phyloP scores from a whole-genome alignment of 2,888 invertebrate genomes.

The Spilosoma lubricipeda region DNA sequence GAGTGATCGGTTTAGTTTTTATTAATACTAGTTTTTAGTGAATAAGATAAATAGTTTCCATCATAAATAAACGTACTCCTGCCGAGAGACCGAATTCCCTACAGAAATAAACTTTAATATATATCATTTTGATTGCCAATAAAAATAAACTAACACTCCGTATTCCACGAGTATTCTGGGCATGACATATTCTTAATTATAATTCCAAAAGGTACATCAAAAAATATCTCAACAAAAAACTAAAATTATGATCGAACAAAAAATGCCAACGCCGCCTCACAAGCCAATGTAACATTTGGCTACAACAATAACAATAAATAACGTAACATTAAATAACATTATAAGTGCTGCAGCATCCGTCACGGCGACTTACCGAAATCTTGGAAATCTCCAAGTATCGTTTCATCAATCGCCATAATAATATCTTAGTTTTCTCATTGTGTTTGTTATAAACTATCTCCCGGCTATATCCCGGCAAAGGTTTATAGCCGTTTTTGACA shows the following conservation, averaged over 20 bases:
- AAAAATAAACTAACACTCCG: constrained; percentile 14
- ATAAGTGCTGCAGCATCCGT: constrained; percentile 48
- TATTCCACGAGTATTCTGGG: constrained; percentile 13
- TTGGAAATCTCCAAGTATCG: constrained; percentile 38
- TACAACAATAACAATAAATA: constrained; percentile 20
- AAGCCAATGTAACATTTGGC: constrained; percentile 41
- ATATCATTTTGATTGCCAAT: constrained; percentile 22
- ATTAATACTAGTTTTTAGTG: neutral
- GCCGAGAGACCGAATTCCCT: neutral
- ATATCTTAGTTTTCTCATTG: constrained; percentile 71
- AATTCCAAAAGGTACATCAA: constrained; percentile 38
- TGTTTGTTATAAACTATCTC: constrained; percentile 79
- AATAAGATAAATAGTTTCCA: neutral
- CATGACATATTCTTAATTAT: constrained; percentile 41
- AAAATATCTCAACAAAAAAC: constrained; percentile 39
- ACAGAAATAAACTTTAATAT: constrained; percentile 21
- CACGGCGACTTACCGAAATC: constrained; percentile 47
- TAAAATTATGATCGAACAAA: constrained; percentile 42
- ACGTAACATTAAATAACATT: constrained; percentile 47
- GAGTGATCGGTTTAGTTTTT: neutral
- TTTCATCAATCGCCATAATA: constrained; percentile 66
- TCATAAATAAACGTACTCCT: neutral
- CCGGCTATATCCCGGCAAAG: constrained; percentile 69
- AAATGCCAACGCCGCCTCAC: constrained; percentile 40
- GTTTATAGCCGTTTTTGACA: constrained; percentile 81